Base-by-base conservation (phyloP, 2,888 invertebrate genomes). In the Chaitophorus viminalis region DNA sequence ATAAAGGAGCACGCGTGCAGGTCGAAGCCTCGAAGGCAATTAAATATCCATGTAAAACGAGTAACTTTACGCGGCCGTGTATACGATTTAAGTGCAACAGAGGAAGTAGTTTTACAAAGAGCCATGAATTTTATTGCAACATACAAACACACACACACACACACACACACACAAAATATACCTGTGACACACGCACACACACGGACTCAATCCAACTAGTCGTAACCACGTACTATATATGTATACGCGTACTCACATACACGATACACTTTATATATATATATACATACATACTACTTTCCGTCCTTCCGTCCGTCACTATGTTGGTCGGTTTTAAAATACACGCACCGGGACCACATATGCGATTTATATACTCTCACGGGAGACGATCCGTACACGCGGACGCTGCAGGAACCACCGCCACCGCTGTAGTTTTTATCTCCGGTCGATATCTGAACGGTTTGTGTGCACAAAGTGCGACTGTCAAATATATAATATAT, bases 61-160 rank as follows among this genome's bases (percentile, higher is more conserved):
- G 72, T 36, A 36, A 79, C 79, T 79, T 79, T 8, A n/a, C 60
- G 60, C 60, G 36, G 52, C 8, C 25, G 25, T 14, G 46, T 1
- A n/a, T n/a, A 4, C 52, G 52, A 52, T 72, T 82, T 46, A 46
- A 82, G 82, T 33, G 82, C 52, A 82, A 33, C 21, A n/a, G 39
- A 52, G 52, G 70, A 72, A 82, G 82, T 82, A 39, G 82, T 72
- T 82, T 72, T 82, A 72, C 52, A 72, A 46, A 70, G 70, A 70
- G 81, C 46, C 70, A 81, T 72, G 72, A 33, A 54, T 82, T 82
- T 82, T 72, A 72, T 82, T 72, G 33, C 72, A n/a, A 70, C 70
- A 25, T 18, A 31, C 39, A 75, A 29, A 29, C 18, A 39, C 46
- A 75, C 29, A 29, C 1, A 3, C 3, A 60, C 8, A 17, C n/a